Percentiles rank a stretch among this genome's conserved stretches.
phyloP scores from a whole-genome alignment of 2,888 invertebrate genomes.

The Encarsia formosa region DNA sequence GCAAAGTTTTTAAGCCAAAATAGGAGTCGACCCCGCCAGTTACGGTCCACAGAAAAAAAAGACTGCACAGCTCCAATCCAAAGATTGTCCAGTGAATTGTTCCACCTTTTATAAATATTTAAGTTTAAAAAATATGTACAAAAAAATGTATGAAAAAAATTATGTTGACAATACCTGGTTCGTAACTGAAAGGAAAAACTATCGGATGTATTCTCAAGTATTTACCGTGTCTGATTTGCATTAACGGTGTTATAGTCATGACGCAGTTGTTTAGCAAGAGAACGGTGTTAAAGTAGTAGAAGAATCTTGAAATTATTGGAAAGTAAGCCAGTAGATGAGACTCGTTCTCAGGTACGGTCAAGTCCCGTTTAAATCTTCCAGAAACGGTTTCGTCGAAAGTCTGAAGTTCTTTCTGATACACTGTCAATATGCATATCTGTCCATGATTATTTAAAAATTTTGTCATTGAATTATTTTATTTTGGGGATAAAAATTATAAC shows the following conservation, averaged over 20 bases:
- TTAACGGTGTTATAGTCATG: constrained; percentile 7
- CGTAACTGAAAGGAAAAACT: constrained; percentile 16
- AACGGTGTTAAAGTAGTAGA: constrained; percentile 10
- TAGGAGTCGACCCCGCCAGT: constrained; percentile 31
- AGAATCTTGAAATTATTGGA: constrained; percentile 7
- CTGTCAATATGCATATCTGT: constrained; percentile 9
- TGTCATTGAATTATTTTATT: too few relatives aligned
- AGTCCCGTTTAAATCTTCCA: constrained; percentile 7
- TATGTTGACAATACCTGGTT: constrained; percentile 13
- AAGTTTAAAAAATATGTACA: not conserved
- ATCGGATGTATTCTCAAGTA: constrained; percentile 13
- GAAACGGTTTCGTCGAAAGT: constrained; percentile 12
- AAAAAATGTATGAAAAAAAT: too few relatives aligned
- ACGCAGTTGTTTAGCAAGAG: constrained; percentile 2
- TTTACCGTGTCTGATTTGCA: constrained; percentile 10
- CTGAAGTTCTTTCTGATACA: constrained; percentile 2
- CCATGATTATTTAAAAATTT: too few relatives aligned
- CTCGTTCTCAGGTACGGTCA: constrained; percentile 6
- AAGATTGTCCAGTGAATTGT: constrained; percentile 17
- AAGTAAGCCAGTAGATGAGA: constrained; percentile 12
- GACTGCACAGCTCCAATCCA: constrained; percentile 8
- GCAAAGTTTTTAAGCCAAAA: constrained; percentile 35
- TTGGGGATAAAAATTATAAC: too few relatives aligned
- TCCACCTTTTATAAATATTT: constrained; percentile 7
- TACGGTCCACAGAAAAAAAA: constrained; percentile 14